Evolutionary conservation across 2,797 vertebrate species (phyloP).

Genomic region (Pseudomugil tenellus): DNA sequence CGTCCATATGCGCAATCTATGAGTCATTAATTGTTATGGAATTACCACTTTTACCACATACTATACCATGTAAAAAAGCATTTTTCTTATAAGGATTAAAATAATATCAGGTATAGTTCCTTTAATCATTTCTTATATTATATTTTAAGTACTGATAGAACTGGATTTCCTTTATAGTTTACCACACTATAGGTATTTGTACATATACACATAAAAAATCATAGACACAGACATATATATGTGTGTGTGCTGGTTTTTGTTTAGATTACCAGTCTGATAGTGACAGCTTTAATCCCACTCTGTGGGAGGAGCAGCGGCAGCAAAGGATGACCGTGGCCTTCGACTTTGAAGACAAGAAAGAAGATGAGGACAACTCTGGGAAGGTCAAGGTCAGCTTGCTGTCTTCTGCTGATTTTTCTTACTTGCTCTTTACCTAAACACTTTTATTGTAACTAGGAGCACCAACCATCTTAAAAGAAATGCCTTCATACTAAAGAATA

Average conservation of each 20-base stretch:
- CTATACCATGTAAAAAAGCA: too few species aligned
- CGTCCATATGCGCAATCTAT: too few species aligned
- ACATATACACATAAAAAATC: too few species aligned
- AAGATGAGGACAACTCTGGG: conserved; percentile 94
- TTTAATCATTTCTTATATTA: background rate
- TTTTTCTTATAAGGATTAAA: too few species aligned
- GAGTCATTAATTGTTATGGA: too few species aligned
- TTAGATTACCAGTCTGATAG: conserved; percentile 99
- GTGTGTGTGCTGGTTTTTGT: background rate
- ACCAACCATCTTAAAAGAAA: background rate
- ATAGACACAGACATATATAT: too few species aligned
- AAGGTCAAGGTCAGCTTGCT: conserved; percentile 90
- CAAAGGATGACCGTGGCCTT: conserved; percentile 99
- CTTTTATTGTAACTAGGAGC: background rate
- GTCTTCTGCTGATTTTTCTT: conserved; percentile 9
- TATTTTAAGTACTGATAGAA: background rate
- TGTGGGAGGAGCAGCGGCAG: conserved; percentile 99
- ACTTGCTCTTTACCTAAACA: background rate
- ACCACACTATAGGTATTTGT: background rate
- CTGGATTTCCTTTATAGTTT: background rate
- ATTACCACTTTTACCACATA: too few species aligned
- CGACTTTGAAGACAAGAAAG: conserved; percentile 98
- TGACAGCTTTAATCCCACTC: conserved; percentile 97
- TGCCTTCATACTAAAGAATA: background rate
- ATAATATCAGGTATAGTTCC: too few species aligned